Evolutionary conservation across 1,140 invertebrate species (phyloP).

Genomic region (Apis cerana): DNA sequence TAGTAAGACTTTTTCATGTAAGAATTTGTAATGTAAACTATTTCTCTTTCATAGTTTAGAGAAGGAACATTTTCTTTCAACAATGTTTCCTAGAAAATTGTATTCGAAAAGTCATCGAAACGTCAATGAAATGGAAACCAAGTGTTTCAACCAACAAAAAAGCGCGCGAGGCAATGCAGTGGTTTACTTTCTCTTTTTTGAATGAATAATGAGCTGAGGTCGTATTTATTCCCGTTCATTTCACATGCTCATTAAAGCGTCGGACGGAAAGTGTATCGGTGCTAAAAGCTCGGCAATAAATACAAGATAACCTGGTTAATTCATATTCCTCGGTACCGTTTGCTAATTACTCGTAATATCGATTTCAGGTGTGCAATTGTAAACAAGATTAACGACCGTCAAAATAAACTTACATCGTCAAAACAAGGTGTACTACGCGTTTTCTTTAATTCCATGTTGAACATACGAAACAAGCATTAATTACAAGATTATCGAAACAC

Average conservation of each 20-base stretch:
- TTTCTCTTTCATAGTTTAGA: neutral
- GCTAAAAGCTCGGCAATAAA: conserved; percentile 42
- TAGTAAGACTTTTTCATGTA: too few relatives aligned
- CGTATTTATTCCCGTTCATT: conserved; percentile 21
- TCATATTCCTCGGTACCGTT: conserved; percentile 20
- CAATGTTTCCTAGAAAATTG: neutral
- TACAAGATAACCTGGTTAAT: conserved; percentile 43
- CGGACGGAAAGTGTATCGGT: conserved; percentile 32
- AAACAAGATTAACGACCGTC: conserved; percentile 16
- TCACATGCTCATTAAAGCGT: conserved; percentile 38
- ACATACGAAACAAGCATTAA: neutral
- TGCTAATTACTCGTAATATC: conserved; percentile 38
- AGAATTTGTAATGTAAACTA: too few relatives aligned
- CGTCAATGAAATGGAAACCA: neutral
- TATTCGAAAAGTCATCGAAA: neutral
- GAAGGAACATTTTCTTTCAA: neutral
- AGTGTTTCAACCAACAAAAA: neutral
- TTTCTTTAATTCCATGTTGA: neutral
- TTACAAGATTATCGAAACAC: neutral
- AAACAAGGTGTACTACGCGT: neutral
- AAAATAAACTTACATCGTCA: conserved; percentile 32
- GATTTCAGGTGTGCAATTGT: conserved; percentile 9
- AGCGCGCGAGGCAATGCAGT: too few relatives aligned
- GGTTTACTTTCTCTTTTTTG: conserved; percentile 17
- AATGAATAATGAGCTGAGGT: conserved; percentile 20